Percentiles rank a stretch among this genome's conserved stretches.
phyloP scores from a whole-genome alignment of 2,888 invertebrate genomes.

The Rotaria macrura region DNA sequence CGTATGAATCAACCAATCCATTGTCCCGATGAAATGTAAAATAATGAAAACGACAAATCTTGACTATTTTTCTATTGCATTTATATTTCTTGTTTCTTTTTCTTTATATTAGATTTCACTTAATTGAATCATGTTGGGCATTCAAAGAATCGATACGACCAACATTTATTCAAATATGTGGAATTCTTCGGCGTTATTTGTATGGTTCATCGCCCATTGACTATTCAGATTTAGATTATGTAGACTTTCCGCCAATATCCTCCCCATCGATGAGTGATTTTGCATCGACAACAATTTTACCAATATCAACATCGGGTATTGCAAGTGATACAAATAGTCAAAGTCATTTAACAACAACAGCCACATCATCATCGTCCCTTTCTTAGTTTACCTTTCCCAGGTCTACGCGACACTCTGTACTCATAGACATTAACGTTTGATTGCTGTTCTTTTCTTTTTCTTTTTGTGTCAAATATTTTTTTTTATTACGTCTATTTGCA shows the following conservation, averaged over 20 bases:
- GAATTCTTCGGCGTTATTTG: not conserved
- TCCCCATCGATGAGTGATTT: not conserved
- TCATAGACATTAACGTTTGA: not conserved
- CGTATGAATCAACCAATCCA: constrained; percentile 27
- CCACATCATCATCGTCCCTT: constrained; percentile 2
- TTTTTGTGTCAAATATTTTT: constrained; percentile 18
- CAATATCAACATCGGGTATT: not conserved
- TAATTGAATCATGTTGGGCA: not conserved
- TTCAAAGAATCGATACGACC: not conserved
- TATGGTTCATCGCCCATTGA: not conserved
- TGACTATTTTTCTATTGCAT: no score
- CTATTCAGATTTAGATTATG: constrained; percentile 12
- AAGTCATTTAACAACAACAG: not conserved
- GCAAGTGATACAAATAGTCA: not conserved
- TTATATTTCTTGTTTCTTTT: no score
- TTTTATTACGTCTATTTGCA: not conserved
- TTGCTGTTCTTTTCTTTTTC: not conserved
- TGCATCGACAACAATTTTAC: not conserved
- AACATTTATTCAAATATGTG: constrained; percentile 8
- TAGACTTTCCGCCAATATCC: not conserved
- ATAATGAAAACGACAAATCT: not conserved
- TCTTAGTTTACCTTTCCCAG: not conserved
- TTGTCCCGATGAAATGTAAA: constrained; percentile 28
- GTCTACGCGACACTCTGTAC: not conserved
- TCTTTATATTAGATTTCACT: not conserved